A percentile compares a stretch with the other conserved stretches of the same genome.
These are phyloP conservation scores for Anthopleura sola DNA, from an alignment of 64 coral and sea anemone species.

Conservation along the genomic window DNA sequence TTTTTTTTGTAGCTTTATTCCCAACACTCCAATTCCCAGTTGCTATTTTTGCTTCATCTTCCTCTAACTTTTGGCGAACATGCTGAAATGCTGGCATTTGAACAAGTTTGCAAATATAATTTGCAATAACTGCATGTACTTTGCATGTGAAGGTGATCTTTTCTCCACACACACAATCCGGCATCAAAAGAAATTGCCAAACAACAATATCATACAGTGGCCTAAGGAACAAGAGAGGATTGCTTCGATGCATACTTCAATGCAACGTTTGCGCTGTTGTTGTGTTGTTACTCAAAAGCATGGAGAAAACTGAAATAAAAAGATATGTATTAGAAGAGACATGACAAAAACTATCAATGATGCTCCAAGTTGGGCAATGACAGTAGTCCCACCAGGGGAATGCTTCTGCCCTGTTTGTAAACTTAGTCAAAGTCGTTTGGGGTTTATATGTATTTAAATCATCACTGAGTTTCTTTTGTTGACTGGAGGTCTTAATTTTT, in stretches of 20 bases:
- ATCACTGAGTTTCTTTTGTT: no score
- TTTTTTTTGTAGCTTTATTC: not conserved
- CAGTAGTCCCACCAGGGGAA: no score
- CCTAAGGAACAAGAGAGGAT: constrained; percentile 17
- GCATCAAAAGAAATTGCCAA: constrained; percentile 33
- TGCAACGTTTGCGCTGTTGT: no score
- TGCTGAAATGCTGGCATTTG: constrained; percentile 29
- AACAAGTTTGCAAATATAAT: constrained; percentile 18
- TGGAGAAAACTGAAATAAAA: not conserved
- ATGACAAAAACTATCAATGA: no score
- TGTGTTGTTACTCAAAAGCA: no score
- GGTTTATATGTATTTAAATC: no score
- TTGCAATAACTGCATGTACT: constrained; percentile 25
- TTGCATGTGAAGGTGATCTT: constrained; percentile 1
- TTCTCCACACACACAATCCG: not conserved
- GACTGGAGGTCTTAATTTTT: no score
- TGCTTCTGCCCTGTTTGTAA: no score
- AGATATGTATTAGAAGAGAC: not conserved
- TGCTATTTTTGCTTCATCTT: constrained; percentile 3
- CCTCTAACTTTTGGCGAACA: not conserved
- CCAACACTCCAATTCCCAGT: constrained; percentile 15
- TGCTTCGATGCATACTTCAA: not conserved
- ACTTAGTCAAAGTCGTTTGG: no score
- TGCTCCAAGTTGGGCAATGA: no score
- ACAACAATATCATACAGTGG: constrained; percentile 43